Evolutionary conservation across 1,140 invertebrate species (phyloP).

Genomic region (Anthonomus grandis): DNA sequence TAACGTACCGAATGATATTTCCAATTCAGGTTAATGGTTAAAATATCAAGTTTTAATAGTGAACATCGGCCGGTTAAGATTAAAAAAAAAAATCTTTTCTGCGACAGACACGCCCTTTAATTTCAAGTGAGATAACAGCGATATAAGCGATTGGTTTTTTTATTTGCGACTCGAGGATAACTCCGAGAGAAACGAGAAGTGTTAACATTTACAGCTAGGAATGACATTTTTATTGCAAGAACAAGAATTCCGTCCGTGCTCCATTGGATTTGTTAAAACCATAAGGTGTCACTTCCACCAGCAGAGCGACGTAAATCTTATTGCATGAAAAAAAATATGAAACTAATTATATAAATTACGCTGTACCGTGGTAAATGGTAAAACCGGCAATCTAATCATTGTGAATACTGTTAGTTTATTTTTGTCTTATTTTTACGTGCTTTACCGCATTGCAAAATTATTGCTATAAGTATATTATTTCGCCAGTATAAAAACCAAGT

Average conservation of each 20-base stretch:
- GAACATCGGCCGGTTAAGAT: no score
- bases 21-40: no score
- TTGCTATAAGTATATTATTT: no score
- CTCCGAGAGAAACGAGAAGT: slow-evolving; percentile 5
- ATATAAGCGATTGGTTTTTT: no score
- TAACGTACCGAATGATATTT: no score
- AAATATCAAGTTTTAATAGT: no score
- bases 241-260: slow-evolving; percentile 16
- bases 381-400: neutral
- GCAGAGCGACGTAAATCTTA: slow-evolving; percentile 12
- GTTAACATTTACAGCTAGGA: slow-evolving; percentile 12
- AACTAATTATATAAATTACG: slow-evolving; percentile 18
- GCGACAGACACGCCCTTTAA: no score
- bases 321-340: slow-evolving; percentile 8
- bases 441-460: no score
- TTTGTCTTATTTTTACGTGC: slow-evolving; percentile 3
- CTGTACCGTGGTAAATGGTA: neutral
- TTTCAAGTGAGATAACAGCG: no score
- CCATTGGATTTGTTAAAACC: slow-evolving; percentile 20
- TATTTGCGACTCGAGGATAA: slow-evolving; percentile 1
- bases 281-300: slow-evolving; percentile 18
- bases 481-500: no score
- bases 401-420: slow-evolving; percentile 12
- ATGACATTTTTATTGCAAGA: slow-evolving; percentile 16
- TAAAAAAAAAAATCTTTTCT: no score